These are phyloP conservation scores for Gracilinanus agilis DNA, from an alignment of 2,113 vertebrate species.

Conservation along the genomic window DNA sequence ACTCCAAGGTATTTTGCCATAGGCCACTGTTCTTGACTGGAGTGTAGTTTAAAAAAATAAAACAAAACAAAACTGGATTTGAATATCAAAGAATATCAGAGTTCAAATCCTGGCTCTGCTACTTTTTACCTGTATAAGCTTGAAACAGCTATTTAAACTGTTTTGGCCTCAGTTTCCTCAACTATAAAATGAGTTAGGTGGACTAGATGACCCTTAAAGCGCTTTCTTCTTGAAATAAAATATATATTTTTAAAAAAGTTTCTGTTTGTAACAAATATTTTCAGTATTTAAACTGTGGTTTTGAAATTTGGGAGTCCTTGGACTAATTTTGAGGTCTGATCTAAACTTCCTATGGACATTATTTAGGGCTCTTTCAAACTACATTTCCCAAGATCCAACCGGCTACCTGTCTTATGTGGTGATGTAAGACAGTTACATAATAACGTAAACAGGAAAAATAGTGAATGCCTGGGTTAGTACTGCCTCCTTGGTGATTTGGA, in stretches of 20 bases:
- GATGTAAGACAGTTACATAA: too few relatives aligned
- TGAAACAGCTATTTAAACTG: not conserved
- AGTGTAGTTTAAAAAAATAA: not conserved
- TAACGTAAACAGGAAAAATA: too few relatives aligned
- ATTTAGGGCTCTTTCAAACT: too few relatives aligned
- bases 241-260: not conserved
- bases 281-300: not conserved
- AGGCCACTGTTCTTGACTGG: constrained; percentile 39
- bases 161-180: not conserved
- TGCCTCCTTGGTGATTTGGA: too few relatives aligned
- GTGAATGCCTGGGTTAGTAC: too few relatives aligned
- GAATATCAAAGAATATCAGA: not conserved
- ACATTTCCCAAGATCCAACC: too few relatives aligned
- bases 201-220: not conserved
- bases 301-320: too few relatives aligned
- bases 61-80: not conserved
- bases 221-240: not conserved
- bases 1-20: constrained; percentile 78
- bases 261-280: not conserved
- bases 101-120: not conserved
- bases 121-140: not conserved
- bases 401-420: too few relatives aligned
- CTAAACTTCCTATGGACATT: too few relatives aligned
- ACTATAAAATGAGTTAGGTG: not conserved
- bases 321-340: too few relatives aligned